These are phyloP conservation scores for Selenia dentaria DNA, from an alignment of 2,888 invertebrate species.

Conservation along the genomic window DNA sequence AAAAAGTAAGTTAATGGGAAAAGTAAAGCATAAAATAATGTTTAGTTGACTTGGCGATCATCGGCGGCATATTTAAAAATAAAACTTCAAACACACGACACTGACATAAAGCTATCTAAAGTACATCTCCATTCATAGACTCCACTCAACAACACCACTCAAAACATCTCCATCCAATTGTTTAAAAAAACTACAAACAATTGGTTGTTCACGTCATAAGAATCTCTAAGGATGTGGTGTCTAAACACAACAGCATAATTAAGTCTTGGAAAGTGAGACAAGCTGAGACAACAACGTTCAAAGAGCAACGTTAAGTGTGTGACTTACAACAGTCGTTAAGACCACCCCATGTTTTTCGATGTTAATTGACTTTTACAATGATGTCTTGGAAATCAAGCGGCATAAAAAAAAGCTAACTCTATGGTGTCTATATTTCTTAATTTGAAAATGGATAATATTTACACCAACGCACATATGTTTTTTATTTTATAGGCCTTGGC, in stretches of 20 bases:
- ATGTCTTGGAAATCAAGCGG: constrained; percentile 21
- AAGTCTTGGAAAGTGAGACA: constrained; percentile 26
- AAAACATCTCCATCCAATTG: constrained; percentile 23
- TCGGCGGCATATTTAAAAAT: too few species aligned
- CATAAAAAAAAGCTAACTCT: constrained; percentile 1
- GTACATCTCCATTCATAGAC: too few species aligned
- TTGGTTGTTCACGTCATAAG: constrained; percentile 26
- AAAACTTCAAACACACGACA: too few species aligned
- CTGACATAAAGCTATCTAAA: too few species aligned
- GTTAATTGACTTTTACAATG: constrained; percentile 26
- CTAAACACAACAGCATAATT: constrained; percentile 28
- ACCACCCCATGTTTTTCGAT: constrained; percentile 27
- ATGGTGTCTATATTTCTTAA: background rate
- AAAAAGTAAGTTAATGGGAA: too few species aligned
- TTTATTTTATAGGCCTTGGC: too few species aligned
- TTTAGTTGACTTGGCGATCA: too few species aligned
- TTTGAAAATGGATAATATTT: background rate
- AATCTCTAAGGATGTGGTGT: constrained; percentile 28
- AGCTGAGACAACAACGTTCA: constrained; percentile 34
- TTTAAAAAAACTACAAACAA: constrained; percentile 23
- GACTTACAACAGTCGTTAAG: constrained; percentile 28
- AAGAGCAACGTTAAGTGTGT: constrained; percentile 23
- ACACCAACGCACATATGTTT: too few species aligned
- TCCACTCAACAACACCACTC: background rate
- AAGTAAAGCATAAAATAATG: too few species aligned